Base-by-base conservation (phyloP, 2,113 vertebrate genomes). In the Collichthys lucidus region DNA sequence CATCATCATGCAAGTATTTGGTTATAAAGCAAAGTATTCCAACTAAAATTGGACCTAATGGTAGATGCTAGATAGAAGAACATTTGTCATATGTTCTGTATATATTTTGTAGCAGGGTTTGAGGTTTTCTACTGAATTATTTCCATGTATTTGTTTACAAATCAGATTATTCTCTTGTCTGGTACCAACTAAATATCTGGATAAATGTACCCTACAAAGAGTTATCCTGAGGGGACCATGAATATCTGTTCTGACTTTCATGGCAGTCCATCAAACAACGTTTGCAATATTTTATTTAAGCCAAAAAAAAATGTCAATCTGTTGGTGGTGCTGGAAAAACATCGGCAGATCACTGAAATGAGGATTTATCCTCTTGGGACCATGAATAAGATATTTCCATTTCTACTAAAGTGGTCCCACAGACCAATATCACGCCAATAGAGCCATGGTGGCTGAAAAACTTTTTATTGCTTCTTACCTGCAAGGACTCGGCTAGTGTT, bases 401-500 rank as follows among this genome's bases (percentile, higher is more conserved):
- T 53, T 56, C 40, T 7, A 20, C 16, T 15, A n/a, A 53, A 29
- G 31, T 16, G 6, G 40, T 16, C 4, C 2, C 2, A 61, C 9
- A 40, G 19, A 35, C 11, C 26, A 35, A 22, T 19, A n/a, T 16
- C 53, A 12, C 19, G 29, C 5, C 3, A 31, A 3, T 49, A 8
- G 47, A n/a, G 60, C 60, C 4, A 22, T 24, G 10, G 26, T 31
- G 10, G 26, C 9, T 26, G 44, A 49, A 56, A 49, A 63, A 29
- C 4, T 4, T 50, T 12, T 49, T n/a, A 9, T 11, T 20, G 63
- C 14, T 59, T 83, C 95, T 72, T 40, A 99, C 98, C 97, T 99
- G 98, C 60, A 99, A 84, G 0, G 98, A 96, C 31, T 96, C 93
- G 40, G 85, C 91, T 29, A 99, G 82, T 0, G 93, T 98, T 5